phyloP scores from a whole-genome alignment of 1,140 invertebrate genomes.

The Drosophila mojavensis region DNA sequence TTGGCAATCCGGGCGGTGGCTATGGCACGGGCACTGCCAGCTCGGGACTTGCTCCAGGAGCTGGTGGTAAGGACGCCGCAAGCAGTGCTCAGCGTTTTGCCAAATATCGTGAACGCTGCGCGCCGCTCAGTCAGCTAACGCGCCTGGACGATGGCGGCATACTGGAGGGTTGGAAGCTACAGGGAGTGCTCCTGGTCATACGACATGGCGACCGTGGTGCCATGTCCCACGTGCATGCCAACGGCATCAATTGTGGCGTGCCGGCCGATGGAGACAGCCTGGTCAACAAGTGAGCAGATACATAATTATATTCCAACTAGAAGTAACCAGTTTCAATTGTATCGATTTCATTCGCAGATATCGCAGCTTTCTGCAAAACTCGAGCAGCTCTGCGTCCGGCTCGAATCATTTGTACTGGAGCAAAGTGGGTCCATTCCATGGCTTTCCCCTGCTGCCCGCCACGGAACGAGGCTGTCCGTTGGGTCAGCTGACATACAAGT shows the following conservation, averaged over 20 bases:
- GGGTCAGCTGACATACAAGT: slow-evolving; percentile 89
- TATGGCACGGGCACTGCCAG: slow-evolving; percentile 43
- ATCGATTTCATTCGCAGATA: slow-evolving; percentile 75
- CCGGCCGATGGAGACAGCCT: slow-evolving; percentile 84
- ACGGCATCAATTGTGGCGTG: slow-evolving; percentile 90
- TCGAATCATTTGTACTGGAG: slow-evolving; percentile 88
- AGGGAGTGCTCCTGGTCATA: slow-evolving; percentile 91
- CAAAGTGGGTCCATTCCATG: slow-evolving; percentile 92
- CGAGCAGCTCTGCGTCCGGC: slow-evolving; percentile 84
- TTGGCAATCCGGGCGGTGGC: slow-evolving; percentile 23
- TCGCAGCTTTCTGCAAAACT: slow-evolving; percentile 87
- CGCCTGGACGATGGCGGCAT: slow-evolving; percentile 88
- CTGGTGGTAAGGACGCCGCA: slow-evolving; percentile 17
- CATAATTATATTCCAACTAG: slow-evolving; percentile 50
- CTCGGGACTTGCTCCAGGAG: slow-evolving; percentile 25
- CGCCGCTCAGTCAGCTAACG: slow-evolving; percentile 87
- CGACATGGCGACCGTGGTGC: slow-evolving; percentile 95
- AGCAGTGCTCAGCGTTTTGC: slow-evolving; percentile 65
- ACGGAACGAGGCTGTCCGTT: slow-evolving; percentile 86
- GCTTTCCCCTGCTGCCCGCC: slow-evolving; percentile 90
- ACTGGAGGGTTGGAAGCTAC: slow-evolving; percentile 87
- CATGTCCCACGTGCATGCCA: slow-evolving; percentile 90
- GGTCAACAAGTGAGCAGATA: slow-evolving; percentile 83
- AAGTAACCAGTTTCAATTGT: not conserved
- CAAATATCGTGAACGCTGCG: slow-evolving; percentile 85